Base-by-base conservation (phyloP, 30 jellyfish, hydroid and myxozoan species). In the Clytia hemisphaerica region DNA sequence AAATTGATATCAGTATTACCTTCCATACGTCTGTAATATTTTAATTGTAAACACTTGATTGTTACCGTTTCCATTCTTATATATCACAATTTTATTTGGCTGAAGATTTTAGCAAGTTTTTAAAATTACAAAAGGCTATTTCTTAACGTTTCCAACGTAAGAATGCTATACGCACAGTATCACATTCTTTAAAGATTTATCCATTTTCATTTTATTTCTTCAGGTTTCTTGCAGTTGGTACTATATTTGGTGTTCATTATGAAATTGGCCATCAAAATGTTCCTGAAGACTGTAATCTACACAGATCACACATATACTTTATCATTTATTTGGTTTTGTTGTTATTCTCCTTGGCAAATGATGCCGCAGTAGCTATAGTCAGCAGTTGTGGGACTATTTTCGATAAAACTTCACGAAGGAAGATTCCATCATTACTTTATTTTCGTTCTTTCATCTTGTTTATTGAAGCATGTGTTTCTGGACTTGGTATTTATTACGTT, bases 301-400 rank as follows among this genome's bases (percentile, higher is more conserved):
- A 6, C 14, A 58, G 67, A 46, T 59, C 62, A 15, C 83, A 61
- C 59, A 69, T 73, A 25, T 88, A 88, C 49, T 42, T 80, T 5
- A 34, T 80, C 30, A 93, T 93, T 54, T 88, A 88, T 77, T 69
- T 88, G 16, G 48, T 58, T 4, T 33, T 80, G 40, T 76, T 88
- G 12, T 48, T 59, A 6, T 48, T 80, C 54, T 51, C 94, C 14
- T 37, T 79, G n/a, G 10, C 69, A 1, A 61, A 61, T 50, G 97
- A 88, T 18, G 22, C 48, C 29, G 19, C 58, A 44, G 15, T 88
- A 3, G 83, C 82, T 27, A 74, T 33, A 61, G 58, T 79, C 2
- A 88, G 97, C 84, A 80, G 97, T 64, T 70, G 85, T 9, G 97
- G 97, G 4, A 76, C 83, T 9, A 77, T 88, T 19, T 88, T 65